Evolutionary conservation across 1,140 invertebrate species (phyloP).

Genomic region (Homalodisca vitripennis): DNA sequence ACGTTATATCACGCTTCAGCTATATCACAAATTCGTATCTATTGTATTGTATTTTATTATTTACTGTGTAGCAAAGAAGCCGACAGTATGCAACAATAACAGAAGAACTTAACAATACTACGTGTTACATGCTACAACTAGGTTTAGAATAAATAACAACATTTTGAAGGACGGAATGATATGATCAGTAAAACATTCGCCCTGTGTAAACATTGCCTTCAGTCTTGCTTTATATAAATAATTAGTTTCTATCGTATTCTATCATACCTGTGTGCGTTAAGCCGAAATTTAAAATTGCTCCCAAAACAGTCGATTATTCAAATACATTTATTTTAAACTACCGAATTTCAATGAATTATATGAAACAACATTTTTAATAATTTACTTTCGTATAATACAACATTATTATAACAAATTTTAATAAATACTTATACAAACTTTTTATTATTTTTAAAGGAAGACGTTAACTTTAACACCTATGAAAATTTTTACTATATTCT

Average conservation of each 20-base stretch:
- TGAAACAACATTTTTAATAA: too few species aligned
- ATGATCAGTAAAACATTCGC: conserved; percentile 8
- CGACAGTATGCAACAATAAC: neutral
- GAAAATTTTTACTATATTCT: too few species aligned
- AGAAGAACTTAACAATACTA: neutral
- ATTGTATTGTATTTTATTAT: too few species aligned
- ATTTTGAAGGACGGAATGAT: conserved; percentile 16
- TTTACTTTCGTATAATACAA: too few species aligned
- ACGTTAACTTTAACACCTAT: too few species aligned
- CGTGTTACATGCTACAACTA: neutral
- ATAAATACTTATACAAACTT: too few species aligned
- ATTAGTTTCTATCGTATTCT: neutral
- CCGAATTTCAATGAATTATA: too few species aligned
- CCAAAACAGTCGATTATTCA: too few species aligned
- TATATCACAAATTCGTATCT: conserved; percentile 35
- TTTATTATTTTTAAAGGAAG: too few species aligned
- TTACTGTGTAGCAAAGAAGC: neutral
- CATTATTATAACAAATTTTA: too few species aligned
- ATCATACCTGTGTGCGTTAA: neutral
- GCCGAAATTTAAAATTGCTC: too few species aligned
- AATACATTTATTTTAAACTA: too few species aligned
- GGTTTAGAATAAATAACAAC: conserved; percentile 16
- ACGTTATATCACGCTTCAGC: conserved; percentile 36
- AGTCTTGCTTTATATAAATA: conserved; percentile 7
- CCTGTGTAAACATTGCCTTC: conserved; percentile 4